Evolutionary conservation across 2,888 invertebrate genomes (phyloP), one percentile per base, ranked within the genome.

Genomic region (Nephrotoma flavescens): DNA sequence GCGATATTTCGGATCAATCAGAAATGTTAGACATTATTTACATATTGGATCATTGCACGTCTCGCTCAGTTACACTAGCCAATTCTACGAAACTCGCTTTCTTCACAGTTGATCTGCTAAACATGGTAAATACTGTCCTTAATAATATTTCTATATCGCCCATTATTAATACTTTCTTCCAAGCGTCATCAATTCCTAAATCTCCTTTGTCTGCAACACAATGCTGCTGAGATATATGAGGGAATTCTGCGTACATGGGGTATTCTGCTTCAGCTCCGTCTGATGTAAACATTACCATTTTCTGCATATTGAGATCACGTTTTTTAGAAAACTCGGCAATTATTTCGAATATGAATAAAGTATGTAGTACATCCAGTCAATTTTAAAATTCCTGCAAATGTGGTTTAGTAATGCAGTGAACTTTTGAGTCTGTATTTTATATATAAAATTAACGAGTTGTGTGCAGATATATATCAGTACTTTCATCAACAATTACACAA

Each of bases 11-110:
- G 86, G 86, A 83, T 83, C 83, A 7, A 44, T 86, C 42, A 86
- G 45, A 86, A 86, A 11, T 86, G 31, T 86, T 86, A 86, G 42
- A n/a, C 83, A 86, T 83, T 86, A 86, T 86, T 86, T 83, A 31
- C 86, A 86, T 86, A 42, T 86, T 86, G 83, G 86, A 83, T 86
- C 86, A 83, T 86, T 86, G 19, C 86, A 44, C 86, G 47, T 86
- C 86, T 84, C 86, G 45, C 15, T 86, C 86, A 41, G 85, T 86
- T 52, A 86, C 86, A n/a, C 85, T 86, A 9, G 86, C 86, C 47
- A n/a, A n/a, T n/a, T n/a, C n/a, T n/a, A n/a, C n/a, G n/a, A n/a
- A n/a, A n/a, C n/a, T n/a, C n/a, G n/a, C n/a, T n/a, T n/a, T n/a
- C n/a, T n/a, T n/a, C n/a, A n/a, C n/a, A 15, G 83, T 86, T 86